These are phyloP conservation scores for Stichodactyla helianthus DNA, from an alignment of 64 coral and sea anemone species.

Conservation along the genomic window DNA sequence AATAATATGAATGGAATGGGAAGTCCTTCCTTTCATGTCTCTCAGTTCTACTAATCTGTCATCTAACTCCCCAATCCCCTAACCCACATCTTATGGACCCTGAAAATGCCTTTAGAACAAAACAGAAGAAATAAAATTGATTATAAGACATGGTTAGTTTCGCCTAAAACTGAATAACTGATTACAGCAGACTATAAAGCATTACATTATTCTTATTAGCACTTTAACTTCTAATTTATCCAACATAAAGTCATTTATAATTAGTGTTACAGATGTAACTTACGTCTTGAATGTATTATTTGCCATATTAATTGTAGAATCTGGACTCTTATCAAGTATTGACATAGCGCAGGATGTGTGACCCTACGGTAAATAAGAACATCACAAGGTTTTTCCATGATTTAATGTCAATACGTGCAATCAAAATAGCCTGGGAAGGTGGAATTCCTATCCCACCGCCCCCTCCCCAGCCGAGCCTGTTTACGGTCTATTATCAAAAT, in stretches of 20 bases:
- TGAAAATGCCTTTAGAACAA: not conserved
- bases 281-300: conserved; percentile 90
- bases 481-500: too few relatives aligned
- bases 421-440: not conserved
- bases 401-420: not conserved
- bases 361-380: conserved; percentile 48
- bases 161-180: not conserved
- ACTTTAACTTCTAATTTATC: not conserved
- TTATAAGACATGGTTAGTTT: not conserved
- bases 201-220: not conserved
- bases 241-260: not conserved
- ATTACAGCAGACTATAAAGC: not conserved
- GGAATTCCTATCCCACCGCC: too few relatives aligned
- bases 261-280: conserved; percentile 33
- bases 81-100: too few relatives aligned
- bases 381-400: not conserved
- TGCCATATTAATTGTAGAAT: conserved; percentile 52
- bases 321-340: conserved; percentile 70
- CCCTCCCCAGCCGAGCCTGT: too few relatives aligned
- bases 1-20: too few relatives aligned
- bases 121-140: not conserved
- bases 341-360: conserved; percentile 68
- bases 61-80: too few relatives aligned
- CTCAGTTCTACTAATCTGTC: too few relatives aligned
- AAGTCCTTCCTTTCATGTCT: too few relatives aligned